Percentiles rank a stretch among this genome's conserved stretches.
phyloP scores from a whole-genome alignment of 1,140 invertebrate genomes.

The Ips nitidus region DNA sequence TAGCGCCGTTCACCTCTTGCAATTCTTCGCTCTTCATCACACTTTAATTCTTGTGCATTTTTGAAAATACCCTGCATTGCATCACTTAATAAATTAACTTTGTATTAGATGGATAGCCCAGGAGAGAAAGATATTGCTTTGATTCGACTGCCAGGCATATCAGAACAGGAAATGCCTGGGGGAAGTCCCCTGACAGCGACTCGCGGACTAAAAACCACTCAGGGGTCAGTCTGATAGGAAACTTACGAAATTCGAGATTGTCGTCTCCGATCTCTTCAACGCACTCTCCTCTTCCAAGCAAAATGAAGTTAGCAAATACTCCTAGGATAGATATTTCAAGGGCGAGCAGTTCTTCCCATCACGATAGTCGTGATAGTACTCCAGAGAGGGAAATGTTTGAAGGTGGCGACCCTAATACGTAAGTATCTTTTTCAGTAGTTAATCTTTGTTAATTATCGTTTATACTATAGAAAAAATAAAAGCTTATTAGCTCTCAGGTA shows the following conservation, averaged over 20 bases:
- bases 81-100: too few relatives aligned
- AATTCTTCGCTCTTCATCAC: too few relatives aligned
- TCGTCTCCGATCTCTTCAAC: conserved; percentile 39
- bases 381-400: conserved; percentile 73
- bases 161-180: conserved; percentile 60
- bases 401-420: conserved; percentile 23
- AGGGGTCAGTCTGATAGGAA: conserved; percentile 48
- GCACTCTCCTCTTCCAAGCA: conserved; percentile 47
- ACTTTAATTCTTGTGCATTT: too few relatives aligned
- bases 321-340: conserved; percentile 85
- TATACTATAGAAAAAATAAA: too few relatives aligned
- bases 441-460: too few relatives aligned
- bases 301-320: conserved; percentile 67
- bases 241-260: conserved; percentile 11
- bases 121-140: conserved; percentile 58
- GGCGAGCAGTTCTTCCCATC: conserved; percentile 82
- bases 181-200: conserved; percentile 41
- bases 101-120: conserved; percentile 59
- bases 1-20: too few relatives aligned
- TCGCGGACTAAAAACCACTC: conserved; percentile 26
- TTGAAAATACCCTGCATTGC: too few relatives aligned
- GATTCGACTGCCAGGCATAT: conserved; percentile 67
- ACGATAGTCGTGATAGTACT: conserved; percentile 78
- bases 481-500: too few relatives aligned
- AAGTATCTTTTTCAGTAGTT: conserved; percentile 4